Evolutionary conservation across 1,140 invertebrate species (phyloP), one percentile per base, ranked within the genome.

Genomic region (Bombus superbus): DNA sequence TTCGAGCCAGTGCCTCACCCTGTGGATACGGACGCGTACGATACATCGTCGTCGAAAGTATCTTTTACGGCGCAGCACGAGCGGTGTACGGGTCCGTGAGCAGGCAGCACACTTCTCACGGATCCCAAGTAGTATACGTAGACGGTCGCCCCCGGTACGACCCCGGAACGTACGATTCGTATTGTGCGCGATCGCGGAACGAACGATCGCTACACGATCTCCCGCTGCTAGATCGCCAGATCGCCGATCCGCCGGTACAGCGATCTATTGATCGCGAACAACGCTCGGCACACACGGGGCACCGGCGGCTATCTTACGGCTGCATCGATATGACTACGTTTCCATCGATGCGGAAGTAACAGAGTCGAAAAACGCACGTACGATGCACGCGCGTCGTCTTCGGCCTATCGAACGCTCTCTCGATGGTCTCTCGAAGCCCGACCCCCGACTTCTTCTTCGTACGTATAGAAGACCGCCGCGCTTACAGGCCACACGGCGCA

Each of bases 161-260:
- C 90, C 90, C 87, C 90, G 90, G 90, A 91, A 91, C 90, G 87
- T 91, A 90, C 89, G 90, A 91, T 91, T 91, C 90, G 89, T 91
- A 91, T 91, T 91, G 91, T 91, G 86, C 91, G 88, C 84, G 91
- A 91, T 92, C 87, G 91, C 92, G 91, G 92, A 93, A 93, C 93
- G 92, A 93, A 93, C 92, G 92, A 93, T 93, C 92, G 91, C 93
- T 93, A 93, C 93, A 93, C 92, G 93, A 92, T 93, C 93, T 93
- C 93, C 93, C 90, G 93, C 93, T 93, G 93, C 92, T 93, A 93
- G 92, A 93, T 93, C 92, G 92, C 92, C 89, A 90, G 92, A 93
- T 93, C 92, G 92, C 86, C 88, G 89, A 93, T 93, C 90, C 90
- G 91, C 92, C 89, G 88, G 88, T 93, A 93, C 92, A 93, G 90